Evolutionary conservation across 2,888 invertebrate species (phyloP), one percentile per base, ranked within the genome.

Genomic region (Acleris holmiana): DNA sequence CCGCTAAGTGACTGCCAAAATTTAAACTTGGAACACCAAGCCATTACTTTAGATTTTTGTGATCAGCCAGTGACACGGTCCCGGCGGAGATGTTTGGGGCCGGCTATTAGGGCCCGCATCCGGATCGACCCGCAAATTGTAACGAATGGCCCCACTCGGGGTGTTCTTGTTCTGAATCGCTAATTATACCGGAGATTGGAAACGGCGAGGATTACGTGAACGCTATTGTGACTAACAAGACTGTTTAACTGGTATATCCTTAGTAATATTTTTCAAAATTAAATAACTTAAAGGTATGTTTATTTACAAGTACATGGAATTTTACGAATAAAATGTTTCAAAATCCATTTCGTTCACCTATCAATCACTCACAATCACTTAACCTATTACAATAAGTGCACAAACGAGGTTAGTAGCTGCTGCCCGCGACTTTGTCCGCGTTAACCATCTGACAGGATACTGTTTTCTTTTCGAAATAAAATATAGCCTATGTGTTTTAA

Each of bases 121-220:
- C 64, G 53, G 44, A 21, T 19, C 23, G 35, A 35, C 35, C 41
- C 41, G 69, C 69, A 71, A 71, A 73, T 73, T 73, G 72, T 72
- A 72, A 73, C 71, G 69, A 73, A 73, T 73, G 69, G 69, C 65
- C 66, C 60, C 41, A 44, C n/a, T 23, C 18, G 29, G 58, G 35
- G 48, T 48, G 58, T 41, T 64, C 58, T 50, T 25, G 53, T 64
- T 21, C 25, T 48, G 54, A 58, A 64, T 29, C 48, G 8, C 17
- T 59, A 54, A 59, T 59, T 64, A 49, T 64, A 64, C 58, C 47
- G 53, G 51, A 64, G 51, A 47, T 46, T 51, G 35, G 53, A 35
- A 35, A 49, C 19, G 15, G n/a, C 25, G 10, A 13, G 6, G 18
- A 29, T 29, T 29, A 21, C 29, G 17, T 13, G 35, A 35, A 1